These are phyloP conservation scores for Fissipunctia ypsillon DNA, from an alignment of 2,888 invertebrate genomes.

Conservation along the genomic window DNA sequence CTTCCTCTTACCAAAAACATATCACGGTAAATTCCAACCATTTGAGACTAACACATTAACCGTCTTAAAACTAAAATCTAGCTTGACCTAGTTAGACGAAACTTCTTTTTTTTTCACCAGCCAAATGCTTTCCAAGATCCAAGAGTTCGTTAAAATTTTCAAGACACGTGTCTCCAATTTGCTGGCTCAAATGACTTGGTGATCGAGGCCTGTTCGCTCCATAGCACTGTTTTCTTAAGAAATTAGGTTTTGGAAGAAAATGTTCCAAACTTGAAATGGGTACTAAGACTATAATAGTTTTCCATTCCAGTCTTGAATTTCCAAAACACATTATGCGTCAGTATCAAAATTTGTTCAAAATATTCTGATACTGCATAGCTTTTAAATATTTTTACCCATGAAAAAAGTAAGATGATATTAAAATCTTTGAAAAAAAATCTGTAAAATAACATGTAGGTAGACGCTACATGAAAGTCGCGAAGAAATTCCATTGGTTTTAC, in stretches of 20 bases:
- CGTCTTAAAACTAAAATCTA: constrained; percentile 14
- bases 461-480: not conserved
- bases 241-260: constrained; percentile 50
- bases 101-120: constrained; percentile 33
- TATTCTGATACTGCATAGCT: not conserved
- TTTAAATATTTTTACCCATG: not conserved
- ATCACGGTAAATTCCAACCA: not conserved
- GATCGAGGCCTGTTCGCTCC: constrained; percentile 33
- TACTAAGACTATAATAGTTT: constrained; percentile 15
- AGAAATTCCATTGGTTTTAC: not conserved
- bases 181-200: constrained; percentile 61
- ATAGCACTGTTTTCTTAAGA: constrained; percentile 52
- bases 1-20: not conserved
- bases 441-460: no score
- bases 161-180: constrained; percentile 70
- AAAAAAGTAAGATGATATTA: not conserved
- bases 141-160: constrained; percentile 64
- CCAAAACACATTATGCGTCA: not conserved
- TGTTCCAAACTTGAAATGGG: constrained; percentile 27
- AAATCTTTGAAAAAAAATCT: not conserved
- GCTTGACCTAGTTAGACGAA: constrained; percentile 25
- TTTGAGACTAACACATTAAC: not conserved
- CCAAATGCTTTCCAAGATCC: constrained; percentile 10
- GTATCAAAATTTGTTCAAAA: not conserved
- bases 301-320: constrained; percentile 21